Evolutionary conservation across 2,888 invertebrate species (phyloP).

Genomic region (Zygogramma bicolorata): DNA sequence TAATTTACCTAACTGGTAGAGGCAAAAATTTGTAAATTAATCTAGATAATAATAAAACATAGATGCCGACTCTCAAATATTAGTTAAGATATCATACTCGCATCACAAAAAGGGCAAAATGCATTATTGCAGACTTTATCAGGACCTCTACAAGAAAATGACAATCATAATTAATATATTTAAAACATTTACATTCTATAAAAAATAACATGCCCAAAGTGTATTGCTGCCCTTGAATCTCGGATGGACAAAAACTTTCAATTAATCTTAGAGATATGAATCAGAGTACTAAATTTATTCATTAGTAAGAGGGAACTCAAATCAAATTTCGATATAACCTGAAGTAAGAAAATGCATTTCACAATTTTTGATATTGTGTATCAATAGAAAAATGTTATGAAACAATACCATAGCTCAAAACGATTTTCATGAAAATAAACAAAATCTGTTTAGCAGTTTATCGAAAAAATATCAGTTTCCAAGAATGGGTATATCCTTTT

Average conservation of each 20-base stretch:
- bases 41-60: slow-evolving; percentile 9
- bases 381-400: background rate
- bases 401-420: background rate
- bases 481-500: background rate
- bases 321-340: background rate
- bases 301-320: no score
- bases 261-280: background rate
- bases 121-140: background rate
- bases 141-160: no score
- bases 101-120: background rate
- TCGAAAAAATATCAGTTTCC: background rate
- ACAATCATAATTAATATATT: no score
- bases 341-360: background rate
- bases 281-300: background rate
- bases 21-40: slow-evolving; percentile 8
- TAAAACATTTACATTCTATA: no score
- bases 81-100: background rate
- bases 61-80: slow-evolving; percentile 17
- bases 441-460: background rate
- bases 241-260: no score
- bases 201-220: no score
- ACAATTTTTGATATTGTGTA: background rate
- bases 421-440: background rate
- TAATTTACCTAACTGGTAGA: slow-evolving; percentile 24
- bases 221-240: background rate